These are phyloP conservation scores for Hipparchia sbordonii DNA, from an alignment of 2,888 invertebrate species.

Conservation along the genomic window DNA sequence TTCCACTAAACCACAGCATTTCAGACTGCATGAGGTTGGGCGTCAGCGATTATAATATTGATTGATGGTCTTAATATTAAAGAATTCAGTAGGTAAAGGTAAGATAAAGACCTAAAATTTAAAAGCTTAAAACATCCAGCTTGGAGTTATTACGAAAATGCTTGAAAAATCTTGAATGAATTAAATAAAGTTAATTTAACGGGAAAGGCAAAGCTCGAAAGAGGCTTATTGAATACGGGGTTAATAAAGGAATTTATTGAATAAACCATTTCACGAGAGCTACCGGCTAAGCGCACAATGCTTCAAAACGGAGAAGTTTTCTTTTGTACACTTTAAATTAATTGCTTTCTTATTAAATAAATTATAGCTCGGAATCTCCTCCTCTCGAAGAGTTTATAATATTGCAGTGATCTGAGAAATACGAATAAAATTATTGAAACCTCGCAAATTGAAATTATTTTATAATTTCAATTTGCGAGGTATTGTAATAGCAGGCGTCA, in stretches of 20 bases:
- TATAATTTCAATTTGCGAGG: no score
- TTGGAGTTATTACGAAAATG: not conserved
- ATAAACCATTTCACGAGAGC: slow-evolving; percentile 72
- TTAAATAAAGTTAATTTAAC: slow-evolving; percentile 16
- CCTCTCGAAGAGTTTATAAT: not conserved
- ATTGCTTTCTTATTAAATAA: slow-evolving; percentile 60
- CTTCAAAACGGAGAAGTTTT: slow-evolving; percentile 75
- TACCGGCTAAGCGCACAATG: slow-evolving; percentile 74
- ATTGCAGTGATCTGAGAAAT: not conserved
- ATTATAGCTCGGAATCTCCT: slow-evolving; percentile 33
- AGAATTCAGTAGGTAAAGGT: not conserved
- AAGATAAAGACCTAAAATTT: not conserved
- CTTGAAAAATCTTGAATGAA: slow-evolving; percentile 10
- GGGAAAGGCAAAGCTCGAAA: slow-evolving; percentile 2
- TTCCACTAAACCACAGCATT: no score
- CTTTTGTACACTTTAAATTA: slow-evolving; percentile 77
- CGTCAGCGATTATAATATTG: no score
- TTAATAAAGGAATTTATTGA: slow-evolving; percentile 78
- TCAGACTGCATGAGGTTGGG: no score
- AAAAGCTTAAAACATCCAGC: not conserved
- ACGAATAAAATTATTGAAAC: no score
- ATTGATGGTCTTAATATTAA: no score
- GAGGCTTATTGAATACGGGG: slow-evolving; percentile 58
- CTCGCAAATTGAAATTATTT: no score
- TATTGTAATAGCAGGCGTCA: no score